These are phyloP conservation scores for Guaruba guarouba DNA, from an alignment of 2,113 vertebrate genomes.

Conservation along the genomic window DNA sequence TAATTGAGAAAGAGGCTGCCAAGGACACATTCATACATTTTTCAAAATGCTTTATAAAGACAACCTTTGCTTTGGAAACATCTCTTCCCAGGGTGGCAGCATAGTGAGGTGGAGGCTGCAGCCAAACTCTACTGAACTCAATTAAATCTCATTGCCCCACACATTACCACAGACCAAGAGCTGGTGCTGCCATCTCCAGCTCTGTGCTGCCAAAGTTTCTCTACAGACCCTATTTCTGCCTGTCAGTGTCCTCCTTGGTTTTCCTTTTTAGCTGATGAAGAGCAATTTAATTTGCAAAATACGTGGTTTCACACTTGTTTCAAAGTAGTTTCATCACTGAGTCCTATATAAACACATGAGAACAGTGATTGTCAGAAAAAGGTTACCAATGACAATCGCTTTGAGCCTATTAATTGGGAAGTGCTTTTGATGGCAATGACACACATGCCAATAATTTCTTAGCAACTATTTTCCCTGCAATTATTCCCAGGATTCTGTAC, in stretches of 20 bases:
- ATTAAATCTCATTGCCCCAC: not conserved
- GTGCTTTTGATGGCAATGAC: not conserved
- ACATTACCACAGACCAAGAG: not conserved
- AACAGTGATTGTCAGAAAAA: not conserved
- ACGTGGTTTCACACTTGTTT: not conserved
- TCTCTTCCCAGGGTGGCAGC: not conserved
- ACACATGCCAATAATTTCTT: not conserved
- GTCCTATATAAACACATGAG: not conserved
- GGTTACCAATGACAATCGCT: not conserved
- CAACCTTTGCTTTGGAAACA: constrained; percentile 11
- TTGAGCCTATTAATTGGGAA: not conserved
- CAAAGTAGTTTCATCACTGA: not conserved
- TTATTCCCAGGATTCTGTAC: not conserved
- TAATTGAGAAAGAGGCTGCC: constrained; percentile 14
- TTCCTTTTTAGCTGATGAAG: not conserved
- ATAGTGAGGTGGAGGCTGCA: not conserved
- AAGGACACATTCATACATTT: not conserved
- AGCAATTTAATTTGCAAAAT: not conserved
- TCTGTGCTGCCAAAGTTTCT: not conserved
- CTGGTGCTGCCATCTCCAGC: not conserved
- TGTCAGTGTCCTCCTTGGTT: not conserved
- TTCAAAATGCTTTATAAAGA: not conserved
- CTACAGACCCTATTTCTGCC: not conserved
- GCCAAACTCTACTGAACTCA: not conserved
- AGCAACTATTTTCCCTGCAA: not conserved